Evolutionary conservation across 2,797 vertebrate species (phyloP).

Genomic region (Xyrichtys novacula): DNA sequence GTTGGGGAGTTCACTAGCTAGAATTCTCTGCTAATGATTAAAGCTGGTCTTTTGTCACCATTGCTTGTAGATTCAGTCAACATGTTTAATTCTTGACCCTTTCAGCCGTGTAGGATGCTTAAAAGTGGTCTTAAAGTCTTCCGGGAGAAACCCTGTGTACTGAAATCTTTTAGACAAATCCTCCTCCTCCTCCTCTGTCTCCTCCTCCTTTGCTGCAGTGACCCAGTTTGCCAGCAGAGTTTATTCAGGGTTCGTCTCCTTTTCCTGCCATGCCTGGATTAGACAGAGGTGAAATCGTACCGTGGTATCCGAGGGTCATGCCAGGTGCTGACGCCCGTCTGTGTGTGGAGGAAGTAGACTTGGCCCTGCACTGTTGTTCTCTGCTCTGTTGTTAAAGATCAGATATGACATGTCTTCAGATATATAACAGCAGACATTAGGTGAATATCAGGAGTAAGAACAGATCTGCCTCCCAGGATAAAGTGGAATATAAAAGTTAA

Average conservation of each 20-base stretch:
- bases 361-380: slow-evolving; percentile 97
- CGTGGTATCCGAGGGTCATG: slow-evolving; percentile 97
- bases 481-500: not conserved
- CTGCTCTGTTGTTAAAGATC: slow-evolving; percentile 86
- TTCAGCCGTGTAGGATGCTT: too few species aligned
- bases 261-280: slow-evolving; percentile 18
- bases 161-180: not conserved
- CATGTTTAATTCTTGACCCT: too few species aligned
- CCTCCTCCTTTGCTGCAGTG: slow-evolving; percentile 20
- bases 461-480: not conserved
- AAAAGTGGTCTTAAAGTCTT: too few species aligned
- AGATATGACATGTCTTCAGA: not conserved
- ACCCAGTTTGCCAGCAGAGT: slow-evolving; percentile 7
- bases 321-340: slow-evolving; percentile 98
- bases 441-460: not conserved
- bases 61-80: too few species aligned
- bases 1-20: too few species aligned
- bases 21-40: too few species aligned
- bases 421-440: not conserved
- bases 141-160: not conserved
- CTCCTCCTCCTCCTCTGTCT: not conserved
- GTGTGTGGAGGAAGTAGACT: slow-evolving; percentile 97
- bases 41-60: too few species aligned
- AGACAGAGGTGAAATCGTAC: slow-evolving; percentile 68
- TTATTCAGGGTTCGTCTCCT: slow-evolving; percentile 23